phyloP scores from a whole-genome alignment of 2,797 vertebrate genomes.

The Argya squamiceps region DNA sequence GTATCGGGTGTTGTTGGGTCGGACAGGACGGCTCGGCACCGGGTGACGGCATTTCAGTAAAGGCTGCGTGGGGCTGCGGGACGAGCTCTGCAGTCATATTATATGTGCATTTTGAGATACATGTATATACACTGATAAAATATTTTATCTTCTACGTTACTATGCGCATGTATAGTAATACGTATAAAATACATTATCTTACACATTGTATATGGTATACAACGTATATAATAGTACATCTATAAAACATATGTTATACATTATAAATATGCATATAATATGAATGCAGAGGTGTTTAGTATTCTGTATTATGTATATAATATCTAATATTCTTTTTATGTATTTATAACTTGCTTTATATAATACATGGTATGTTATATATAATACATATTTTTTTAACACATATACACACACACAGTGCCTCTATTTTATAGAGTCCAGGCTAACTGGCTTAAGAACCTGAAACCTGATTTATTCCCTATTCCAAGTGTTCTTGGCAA shows the following conservation, averaged over 20 bases:
- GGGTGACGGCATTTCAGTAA: fast-evolving
- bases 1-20: not conserved
- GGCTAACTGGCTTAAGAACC: not conserved
- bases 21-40: not conserved
- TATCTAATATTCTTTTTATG: not conserved
- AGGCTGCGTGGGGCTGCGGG: not conserved
- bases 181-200: not conserved
- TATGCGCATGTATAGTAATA: not conserved
- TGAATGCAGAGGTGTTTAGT: not conserved
- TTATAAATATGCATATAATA: not conserved
- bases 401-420: fast-evolving
- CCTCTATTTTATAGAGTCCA: not conserved
- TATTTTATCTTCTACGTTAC: not conserved
- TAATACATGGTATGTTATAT: too few relatives aligned
- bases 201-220: not conserved
- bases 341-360: too few relatives aligned
- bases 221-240: not conserved
- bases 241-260: not conserved
- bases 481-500: not conserved
- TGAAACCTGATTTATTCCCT: not conserved
- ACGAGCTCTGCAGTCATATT: fast-evolving
- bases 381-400: not conserved
- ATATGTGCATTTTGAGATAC: too few relatives aligned
- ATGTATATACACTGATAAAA: too few relatives aligned
- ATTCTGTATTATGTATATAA: too few relatives aligned